Evolutionary conservation across 2,113 vertebrate genomes (phyloP), one percentile per base, ranked within the genome.

Genomic region (Bombycilla garrulus): DNA sequence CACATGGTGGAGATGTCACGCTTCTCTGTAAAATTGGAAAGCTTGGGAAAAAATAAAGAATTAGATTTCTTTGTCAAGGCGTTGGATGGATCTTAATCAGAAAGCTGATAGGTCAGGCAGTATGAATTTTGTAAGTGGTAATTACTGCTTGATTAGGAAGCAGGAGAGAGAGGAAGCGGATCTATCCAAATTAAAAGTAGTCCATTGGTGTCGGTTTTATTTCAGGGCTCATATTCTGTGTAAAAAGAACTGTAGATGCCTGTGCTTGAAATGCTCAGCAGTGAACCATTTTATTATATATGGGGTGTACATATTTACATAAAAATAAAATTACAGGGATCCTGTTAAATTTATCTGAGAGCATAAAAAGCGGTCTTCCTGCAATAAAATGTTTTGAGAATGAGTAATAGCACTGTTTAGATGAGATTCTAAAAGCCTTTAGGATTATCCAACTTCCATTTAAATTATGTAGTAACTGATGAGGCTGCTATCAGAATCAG

Each of bases 391-490:
- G 64, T 93, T 92, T 88, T 70, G 91, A 94, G 90, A 83, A 94
- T 96, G 92, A 96, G 64, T 95, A 95, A 93, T 92, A 67, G 66
- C 0, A 20, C 86, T 92, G 94, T 88, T 94, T 92, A 94, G 95
- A 96, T 90, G 95, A 93, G 91, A 93, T 86, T 93, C 91, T 95
- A 94, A 96, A 97, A 38, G 80, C 91, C 83, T 92, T 93, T 93
- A 92, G 92, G 86, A 94, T 93, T 93, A 92, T 93, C 91, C 83
- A 88, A 36, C 91, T 97, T 95, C 86, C 47, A 90, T 92, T 96
- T 96, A 90, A 95, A 95, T 96, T 96, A 94, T 90, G 76, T 86
- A 95, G 80, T 93, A 95, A 93, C 94, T 94, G 96, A 96, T 95
- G 91, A 86, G 80, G 69, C 88, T 95, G 80, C 88, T 95, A 73